Percentiles rank a stretch among this genome's conserved stretches.
These are phyloP conservation scores for Imbricaverruca yamaguchii DNA, from an alignment of 2,888 invertebrate genomes.

Conservation along the genomic window DNA sequence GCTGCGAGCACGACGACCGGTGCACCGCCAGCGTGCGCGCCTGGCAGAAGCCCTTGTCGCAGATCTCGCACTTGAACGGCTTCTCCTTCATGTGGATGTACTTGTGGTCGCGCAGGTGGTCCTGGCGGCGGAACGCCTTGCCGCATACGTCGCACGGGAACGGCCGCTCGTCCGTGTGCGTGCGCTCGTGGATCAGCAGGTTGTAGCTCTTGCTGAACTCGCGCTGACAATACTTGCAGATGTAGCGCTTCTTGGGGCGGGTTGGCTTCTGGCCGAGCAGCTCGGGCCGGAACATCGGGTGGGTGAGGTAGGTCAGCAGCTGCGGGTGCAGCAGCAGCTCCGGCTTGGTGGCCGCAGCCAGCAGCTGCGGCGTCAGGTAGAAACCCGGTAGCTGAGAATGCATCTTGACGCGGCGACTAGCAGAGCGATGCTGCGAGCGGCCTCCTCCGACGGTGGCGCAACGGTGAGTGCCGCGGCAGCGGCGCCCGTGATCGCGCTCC, in stretches of 20 bases:
- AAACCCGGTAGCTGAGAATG: background rate
- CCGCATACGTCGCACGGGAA: constrained; percentile 49
- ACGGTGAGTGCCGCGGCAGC: background rate
- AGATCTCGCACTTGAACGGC: constrained; percentile 17
- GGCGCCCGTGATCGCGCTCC: background rate
- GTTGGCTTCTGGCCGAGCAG: constrained; percentile 14
- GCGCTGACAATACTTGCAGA: constrained; percentile 48
- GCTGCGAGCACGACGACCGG: constrained; percentile 18
- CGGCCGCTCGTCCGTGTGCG: constrained; percentile 51
- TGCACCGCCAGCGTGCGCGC: constrained; percentile 18
- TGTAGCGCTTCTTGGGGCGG: constrained; percentile 43
- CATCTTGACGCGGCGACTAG: background rate
- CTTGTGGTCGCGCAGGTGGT: constrained; percentile 39
- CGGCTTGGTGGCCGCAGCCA: constrained; percentile 15
- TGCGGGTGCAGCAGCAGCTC: constrained; percentile 21
- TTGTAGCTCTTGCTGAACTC: constrained; percentile 52
- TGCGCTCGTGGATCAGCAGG: constrained; percentile 49
- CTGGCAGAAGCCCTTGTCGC: constrained; percentile 20
- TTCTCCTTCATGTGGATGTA: constrained; percentile 26
- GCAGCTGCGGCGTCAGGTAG: constrained; percentile 16
- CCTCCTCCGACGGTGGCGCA: background rate
- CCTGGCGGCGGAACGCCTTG: constrained; percentile 49
- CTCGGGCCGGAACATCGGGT: constrained; percentile 1
- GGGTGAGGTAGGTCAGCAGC: constrained; percentile 8
- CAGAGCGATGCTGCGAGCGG: background rate